These are phyloP conservation scores for Biston stratarius DNA, from an alignment of 2,888 invertebrate genomes.

Conservation along the genomic window DNA sequence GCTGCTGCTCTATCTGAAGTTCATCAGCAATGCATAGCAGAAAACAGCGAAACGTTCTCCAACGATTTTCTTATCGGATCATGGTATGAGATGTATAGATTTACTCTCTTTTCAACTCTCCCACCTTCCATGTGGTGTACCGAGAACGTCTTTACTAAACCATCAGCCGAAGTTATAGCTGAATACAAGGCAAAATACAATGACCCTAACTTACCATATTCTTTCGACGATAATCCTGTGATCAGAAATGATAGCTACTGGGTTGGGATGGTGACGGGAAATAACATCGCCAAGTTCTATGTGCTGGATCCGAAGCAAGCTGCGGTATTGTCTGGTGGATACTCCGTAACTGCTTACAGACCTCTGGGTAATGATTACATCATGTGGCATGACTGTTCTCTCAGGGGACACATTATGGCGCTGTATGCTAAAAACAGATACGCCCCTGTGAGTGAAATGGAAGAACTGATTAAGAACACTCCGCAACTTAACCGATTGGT, in stretches of 20 bases:
- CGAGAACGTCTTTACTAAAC: constrained; percentile 15
- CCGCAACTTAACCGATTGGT: constrained; percentile 11
- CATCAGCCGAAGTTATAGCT: constrained; percentile 19
- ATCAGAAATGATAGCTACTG: background rate
- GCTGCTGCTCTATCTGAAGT: constrained; percentile 21
- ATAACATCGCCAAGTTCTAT: constrained; percentile 33
- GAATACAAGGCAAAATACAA: constrained; percentile 34
- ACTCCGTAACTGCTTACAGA: constrained; percentile 12
- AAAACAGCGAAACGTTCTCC: constrained; percentile 28
- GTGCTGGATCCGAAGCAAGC: constrained; percentile 23
- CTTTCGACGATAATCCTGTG: constrained; percentile 36
- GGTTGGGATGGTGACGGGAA: constrained; percentile 27
- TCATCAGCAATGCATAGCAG: constrained; percentile 22
- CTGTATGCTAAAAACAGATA: constrained; percentile 11
- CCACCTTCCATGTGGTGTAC: constrained; percentile 12
- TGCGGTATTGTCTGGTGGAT: constrained; percentile 7
- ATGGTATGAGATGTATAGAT: constrained; percentile 32
- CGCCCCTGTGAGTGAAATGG: constrained; percentile 25
- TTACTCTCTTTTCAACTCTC: constrained; percentile 5
- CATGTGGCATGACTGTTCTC: constrained; percentile 20
- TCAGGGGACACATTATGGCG: constrained; percentile 10
- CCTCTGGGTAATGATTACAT: constrained; percentile 20
- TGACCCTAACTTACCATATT: constrained; percentile 25
- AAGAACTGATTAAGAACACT: constrained; percentile 29
- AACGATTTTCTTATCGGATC: constrained; percentile 34